Conservation (phyloP, 2,113 vertebrate genomes). For the Cichladusa arquata region DNA sequence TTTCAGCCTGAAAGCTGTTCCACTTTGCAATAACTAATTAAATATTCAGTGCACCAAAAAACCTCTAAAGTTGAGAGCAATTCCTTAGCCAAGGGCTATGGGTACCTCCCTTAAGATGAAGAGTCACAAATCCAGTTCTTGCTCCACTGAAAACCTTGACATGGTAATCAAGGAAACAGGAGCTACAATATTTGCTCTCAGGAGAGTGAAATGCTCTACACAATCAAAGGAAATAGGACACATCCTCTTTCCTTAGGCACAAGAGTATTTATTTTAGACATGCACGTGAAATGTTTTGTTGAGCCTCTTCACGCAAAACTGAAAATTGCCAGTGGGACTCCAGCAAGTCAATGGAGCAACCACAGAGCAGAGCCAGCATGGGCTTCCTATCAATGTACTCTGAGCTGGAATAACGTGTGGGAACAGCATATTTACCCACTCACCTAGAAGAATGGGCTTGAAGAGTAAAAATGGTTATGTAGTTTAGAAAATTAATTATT, state of each 20-base stretch:
- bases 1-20: conserved; percentile 51
- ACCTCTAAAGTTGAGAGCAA: conserved; percentile 15
- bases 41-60: conserved; percentile 46
- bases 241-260: background rate
- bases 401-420: background rate
- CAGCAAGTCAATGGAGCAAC: background rate
- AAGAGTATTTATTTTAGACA: background rate
- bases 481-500: background rate
- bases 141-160: conserved; percentile 16
- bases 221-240: background rate
- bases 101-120: background rate
- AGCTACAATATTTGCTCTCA: background rate
- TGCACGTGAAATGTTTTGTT: background rate
- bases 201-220: background rate
- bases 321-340: background rate
- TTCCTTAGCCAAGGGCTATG: conserved; percentile 20
- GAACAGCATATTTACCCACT: background rate
- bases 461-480: background rate
- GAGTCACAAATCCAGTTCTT: background rate
- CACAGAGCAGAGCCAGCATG: accelerated
- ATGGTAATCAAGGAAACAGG: background rate
- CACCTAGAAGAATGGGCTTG: background rate
- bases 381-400: background rate
- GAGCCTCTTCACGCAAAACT: background rate
- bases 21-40: conserved; percentile 48